A percentile compares a stretch with the other conserved stretches of the same genome.
These are phyloP conservation scores for Potorous gilbertii DNA, from an alignment of 2,797 vertebrate genomes.

Conservation along the genomic window DNA sequence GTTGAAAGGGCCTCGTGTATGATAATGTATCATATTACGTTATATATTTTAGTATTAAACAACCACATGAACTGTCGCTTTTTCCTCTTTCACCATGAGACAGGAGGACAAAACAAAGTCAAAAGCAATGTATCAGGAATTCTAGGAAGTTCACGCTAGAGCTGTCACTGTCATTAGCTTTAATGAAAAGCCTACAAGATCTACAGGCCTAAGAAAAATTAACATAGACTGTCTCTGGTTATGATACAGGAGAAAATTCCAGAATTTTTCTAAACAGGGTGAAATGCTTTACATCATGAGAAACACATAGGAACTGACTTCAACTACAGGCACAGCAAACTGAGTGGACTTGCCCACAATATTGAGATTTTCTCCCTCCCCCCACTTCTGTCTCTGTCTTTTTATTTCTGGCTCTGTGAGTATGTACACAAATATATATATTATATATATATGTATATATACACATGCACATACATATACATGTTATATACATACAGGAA, in stretches of 20 bases:
- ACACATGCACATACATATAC: not conserved
- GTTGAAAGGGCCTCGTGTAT: not conserved
- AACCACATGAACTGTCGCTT: not conserved
- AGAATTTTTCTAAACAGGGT: not conserved
- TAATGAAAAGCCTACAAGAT: not conserved
- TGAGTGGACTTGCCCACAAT: not conserved
- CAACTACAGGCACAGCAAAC: not conserved
- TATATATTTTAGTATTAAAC: not conserved
- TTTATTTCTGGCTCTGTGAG: not conserved
- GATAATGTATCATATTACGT: not conserved
- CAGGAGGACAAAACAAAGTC: not conserved
- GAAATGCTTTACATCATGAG: not conserved
- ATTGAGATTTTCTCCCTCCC: not conserved
- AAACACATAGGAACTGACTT: not conserved
- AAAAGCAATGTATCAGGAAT: not conserved
- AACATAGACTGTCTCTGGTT: not conserved
- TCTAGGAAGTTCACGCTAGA: not conserved
- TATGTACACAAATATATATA: not conserved
- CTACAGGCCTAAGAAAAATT: not conserved
- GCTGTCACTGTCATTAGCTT: not conserved
- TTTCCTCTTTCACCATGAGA: not conserved
- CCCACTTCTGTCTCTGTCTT: not conserved
- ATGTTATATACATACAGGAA: not conserved
- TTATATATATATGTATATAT: not conserved
- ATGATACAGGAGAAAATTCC: not conserved